Evolutionary conservation across 2,113 vertebrate genomes (phyloP).

Genomic region (Nesogale talazaci): DNA sequence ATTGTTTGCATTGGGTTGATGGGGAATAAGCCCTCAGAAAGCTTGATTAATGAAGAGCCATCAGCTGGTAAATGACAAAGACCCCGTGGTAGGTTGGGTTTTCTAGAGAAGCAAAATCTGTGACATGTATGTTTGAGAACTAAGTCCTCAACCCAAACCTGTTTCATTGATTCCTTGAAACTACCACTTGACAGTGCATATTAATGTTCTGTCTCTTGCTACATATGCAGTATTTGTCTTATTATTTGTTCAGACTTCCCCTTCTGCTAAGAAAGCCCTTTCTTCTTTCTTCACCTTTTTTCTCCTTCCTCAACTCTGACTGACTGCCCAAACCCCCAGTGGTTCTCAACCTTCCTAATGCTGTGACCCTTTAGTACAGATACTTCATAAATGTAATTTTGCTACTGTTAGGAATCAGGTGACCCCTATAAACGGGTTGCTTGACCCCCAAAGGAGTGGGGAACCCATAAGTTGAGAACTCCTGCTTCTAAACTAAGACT

Average conservation of each 20-base stretch:
- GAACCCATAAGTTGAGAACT: no score
- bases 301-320: neutral
- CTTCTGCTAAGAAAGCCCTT: neutral
- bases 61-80: neutral
- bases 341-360: no score
- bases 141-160: neutral
- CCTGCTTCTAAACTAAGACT: neutral
- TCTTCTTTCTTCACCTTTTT: neutral
- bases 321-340: no score
- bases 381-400: no score
- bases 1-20: neutral
- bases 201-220: neutral
- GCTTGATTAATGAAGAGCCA: neutral
- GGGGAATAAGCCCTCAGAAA: constrained; percentile 1
- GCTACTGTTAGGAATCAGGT: no score
- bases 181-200: neutral
- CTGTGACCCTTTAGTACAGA: no score
- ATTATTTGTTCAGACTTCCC: neutral
- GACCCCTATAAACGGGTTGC: no score
- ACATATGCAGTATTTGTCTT: neutral
- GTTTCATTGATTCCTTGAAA: neutral
- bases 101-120: neutral
- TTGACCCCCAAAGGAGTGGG: no score
- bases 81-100: neutral
- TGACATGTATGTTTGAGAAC: neutral